These are phyloP conservation scores for Drosophila basisetae DNA, from an alignment of 2,888 invertebrate species.

Conservation along the genomic window DNA sequence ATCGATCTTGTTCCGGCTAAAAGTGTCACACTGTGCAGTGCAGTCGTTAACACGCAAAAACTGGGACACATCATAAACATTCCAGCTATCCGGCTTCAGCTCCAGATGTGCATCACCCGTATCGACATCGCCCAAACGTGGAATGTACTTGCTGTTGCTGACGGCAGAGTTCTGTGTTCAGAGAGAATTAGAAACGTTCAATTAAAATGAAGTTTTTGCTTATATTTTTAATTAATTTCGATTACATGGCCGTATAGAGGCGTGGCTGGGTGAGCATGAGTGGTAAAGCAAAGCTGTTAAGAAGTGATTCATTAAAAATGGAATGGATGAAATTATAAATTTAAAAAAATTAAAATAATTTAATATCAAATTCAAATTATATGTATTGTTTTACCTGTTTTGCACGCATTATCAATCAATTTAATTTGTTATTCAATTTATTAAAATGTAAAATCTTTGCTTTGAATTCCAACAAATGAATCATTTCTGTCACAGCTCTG, in stretches of 20 bases:
- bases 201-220: neutral
- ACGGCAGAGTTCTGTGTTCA: slow-evolving; percentile 85
- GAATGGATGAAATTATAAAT: neutral
- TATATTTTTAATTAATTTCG: neutral
- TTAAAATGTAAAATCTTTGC: neutral
- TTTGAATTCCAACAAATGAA: slow-evolving; percentile 2
- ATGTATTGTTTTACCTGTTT: neutral
- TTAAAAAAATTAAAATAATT: neutral
- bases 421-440: neutral
- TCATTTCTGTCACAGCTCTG: slow-evolving; percentile 4
- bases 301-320: neutral
- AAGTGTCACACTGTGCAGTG: slow-evolving; percentile 89
- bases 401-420: neutral
- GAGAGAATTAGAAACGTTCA: neutral
- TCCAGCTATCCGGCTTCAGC: slow-evolving; percentile 90
- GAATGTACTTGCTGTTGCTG: slow-evolving; percentile 87
- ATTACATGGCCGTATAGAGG: slow-evolving; percentile 7
- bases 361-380: neutral
- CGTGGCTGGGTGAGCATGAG: slow-evolving; percentile 19
- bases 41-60: slow-evolving; percentile 96
- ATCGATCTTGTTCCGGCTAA: slow-evolving; percentile 90
- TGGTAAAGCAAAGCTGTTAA: slow-evolving; percentile 1
- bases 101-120: slow-evolving; percentile 76
- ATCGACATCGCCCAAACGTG: slow-evolving; percentile 86
- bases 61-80: slow-evolving; percentile 93